phyloP scores from a whole-genome alignment of 2,797 vertebrate species.

The Psittacula echo region DNA sequence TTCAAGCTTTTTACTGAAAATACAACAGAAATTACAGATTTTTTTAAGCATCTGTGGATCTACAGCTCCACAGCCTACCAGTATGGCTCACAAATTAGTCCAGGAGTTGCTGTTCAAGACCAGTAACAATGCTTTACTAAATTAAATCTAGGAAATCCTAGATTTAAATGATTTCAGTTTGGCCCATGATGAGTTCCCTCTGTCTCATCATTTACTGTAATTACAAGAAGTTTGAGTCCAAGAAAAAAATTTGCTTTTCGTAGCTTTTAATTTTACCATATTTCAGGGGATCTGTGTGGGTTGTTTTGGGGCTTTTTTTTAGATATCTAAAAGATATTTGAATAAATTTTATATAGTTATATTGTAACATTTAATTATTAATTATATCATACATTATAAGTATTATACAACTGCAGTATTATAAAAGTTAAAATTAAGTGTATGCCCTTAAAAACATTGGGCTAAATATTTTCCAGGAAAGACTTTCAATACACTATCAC shows the following conservation, averaged over 20 bases:
- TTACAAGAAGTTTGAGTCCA: background rate
- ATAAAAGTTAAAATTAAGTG: background rate
- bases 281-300: rapidly evolving
- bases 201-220: background rate
- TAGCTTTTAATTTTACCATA: background rate
- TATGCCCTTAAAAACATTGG: background rate
- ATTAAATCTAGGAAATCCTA: background rate
- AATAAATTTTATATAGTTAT: background rate
- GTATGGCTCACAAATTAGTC: background rate
- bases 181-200: background rate
- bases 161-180: background rate
- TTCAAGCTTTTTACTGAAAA: background rate
- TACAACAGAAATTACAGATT: background rate
- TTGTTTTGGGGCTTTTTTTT: rapidly evolving
- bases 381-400: background rate
- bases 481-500: background rate
- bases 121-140: background rate
- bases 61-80: background rate
- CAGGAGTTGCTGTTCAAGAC: background rate
- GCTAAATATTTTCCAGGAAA: background rate
- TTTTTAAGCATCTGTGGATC: background rate
- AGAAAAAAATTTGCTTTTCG: background rate
- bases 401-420: background rate
- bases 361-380: background rate
- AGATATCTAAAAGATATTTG: background rate